Evolutionary conservation across 2,888 invertebrate genomes (phyloP).

Genomic region (Reticulitermes lucifugus): DNA sequence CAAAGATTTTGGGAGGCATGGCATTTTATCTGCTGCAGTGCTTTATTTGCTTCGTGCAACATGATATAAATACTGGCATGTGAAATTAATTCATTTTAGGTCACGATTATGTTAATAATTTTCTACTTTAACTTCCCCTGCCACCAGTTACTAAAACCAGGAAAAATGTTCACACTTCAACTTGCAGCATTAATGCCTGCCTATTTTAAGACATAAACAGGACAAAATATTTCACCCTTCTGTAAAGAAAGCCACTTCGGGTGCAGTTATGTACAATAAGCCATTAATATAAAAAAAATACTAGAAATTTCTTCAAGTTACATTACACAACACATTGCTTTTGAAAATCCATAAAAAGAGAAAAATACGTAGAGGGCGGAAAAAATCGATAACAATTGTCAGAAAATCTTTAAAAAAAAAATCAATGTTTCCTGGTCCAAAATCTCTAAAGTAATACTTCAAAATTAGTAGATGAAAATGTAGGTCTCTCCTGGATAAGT

Average conservation of each 20-base stretch:
- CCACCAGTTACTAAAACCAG: neutral
- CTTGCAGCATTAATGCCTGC: neutral
- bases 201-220: slow-evolving; percentile 18
- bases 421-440: slow-evolving; percentile 12
- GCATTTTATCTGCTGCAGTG: slow-evolving; percentile 8
- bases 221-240: neutral
- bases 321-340: slow-evolving; percentile 29
- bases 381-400: slow-evolving; percentile 29
- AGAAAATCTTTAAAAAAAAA: slow-evolving; percentile 23
- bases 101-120: neutral
- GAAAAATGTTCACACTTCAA: neutral
- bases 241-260: neutral
- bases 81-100: slow-evolving; percentile 11
- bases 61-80: neutral
- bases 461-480: slow-evolving; percentile 17
- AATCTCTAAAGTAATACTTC: slow-evolving; percentile 9
- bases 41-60: neutral
- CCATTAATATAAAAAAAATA: neutral
- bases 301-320: slow-evolving; percentile 8
- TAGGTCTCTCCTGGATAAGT: slow-evolving; percentile 7
- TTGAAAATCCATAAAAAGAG: slow-evolving; percentile 21
- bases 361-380: neutral
- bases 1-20: neutral
- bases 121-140: neutral
- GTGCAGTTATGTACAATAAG: neutral